A percentile compares a stretch with the other conserved stretches of the same genome.
These are phyloP conservation scores for Leptinotarsa rubiginosa DNA, from an alignment of 2,888 invertebrate species.

Conservation along the genomic window DNA sequence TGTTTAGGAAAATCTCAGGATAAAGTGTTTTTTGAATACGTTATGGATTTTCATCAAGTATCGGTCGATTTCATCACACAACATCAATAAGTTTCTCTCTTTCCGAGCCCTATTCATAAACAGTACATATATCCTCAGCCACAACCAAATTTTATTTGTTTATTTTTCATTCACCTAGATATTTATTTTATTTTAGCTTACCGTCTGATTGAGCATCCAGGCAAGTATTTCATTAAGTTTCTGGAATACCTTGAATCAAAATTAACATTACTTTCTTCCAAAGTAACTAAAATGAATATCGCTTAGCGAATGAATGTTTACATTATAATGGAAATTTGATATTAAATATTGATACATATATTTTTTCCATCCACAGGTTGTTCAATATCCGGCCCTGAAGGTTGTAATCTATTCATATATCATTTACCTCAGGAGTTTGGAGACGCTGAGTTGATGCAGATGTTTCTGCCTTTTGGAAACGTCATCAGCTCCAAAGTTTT, in stretches of 20 bases:
- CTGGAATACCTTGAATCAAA: slow-evolving; percentile 12
- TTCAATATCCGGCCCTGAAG: slow-evolving; percentile 98
- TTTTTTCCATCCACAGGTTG: slow-evolving; percentile 74
- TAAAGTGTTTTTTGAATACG: too few relatives aligned
- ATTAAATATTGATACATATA: not conserved
- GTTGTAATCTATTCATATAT: slow-evolving; percentile 99
- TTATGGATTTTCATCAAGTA: too few relatives aligned
- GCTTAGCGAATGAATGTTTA: not conserved
- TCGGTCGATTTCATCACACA: too few relatives aligned
- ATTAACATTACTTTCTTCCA: slow-evolving; percentile 51
- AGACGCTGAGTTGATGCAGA: slow-evolving; percentile 98
- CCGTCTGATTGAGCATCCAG: slow-evolving; percentile 50
- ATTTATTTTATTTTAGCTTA: slow-evolving; percentile 45
- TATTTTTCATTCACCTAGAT: slow-evolving; percentile 20
- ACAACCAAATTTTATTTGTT: slow-evolving; percentile 24
- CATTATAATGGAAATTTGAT: not conserved
- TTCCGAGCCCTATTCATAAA: not conserved
- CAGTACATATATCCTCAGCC: not conserved
- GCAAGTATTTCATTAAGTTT: slow-evolving; percentile 44
- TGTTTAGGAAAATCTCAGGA: too few relatives aligned
- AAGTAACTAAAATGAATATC: slow-evolving; percentile 13
- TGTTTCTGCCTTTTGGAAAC: slow-evolving; percentile 99
- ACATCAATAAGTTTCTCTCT: not conserved
- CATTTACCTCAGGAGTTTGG: slow-evolving; percentile 99
- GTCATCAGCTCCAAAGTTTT: slow-evolving; percentile 99